Evolutionary conservation across 2,113 vertebrate species (phyloP).

Genomic region (Colossoma macropomum): DNA sequence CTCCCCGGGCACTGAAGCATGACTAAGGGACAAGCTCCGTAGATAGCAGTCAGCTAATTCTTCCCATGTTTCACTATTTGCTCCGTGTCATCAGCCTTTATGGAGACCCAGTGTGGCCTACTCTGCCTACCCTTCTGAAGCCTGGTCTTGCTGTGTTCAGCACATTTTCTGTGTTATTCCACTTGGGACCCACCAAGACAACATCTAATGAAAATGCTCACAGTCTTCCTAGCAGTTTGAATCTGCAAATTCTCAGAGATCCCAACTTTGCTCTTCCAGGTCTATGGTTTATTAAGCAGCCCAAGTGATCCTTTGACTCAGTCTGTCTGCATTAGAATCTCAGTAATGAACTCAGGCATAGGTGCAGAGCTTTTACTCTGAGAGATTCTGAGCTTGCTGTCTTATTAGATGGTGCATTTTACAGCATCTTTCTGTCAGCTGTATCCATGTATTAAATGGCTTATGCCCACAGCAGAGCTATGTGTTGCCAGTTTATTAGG

Average conservation of each 20-base stretch:
- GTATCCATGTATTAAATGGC: background rate
- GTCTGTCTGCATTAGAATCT: background rate
- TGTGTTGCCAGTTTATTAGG: background rate
- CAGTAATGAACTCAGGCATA: background rate
- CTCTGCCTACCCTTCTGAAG: background rate
- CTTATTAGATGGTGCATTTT: background rate
- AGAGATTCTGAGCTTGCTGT: background rate
- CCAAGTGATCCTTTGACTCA: too few species aligned
- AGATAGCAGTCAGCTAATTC: constrained; percentile 50
- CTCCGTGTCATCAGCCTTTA: constrained; percentile 31
- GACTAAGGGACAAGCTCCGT: constrained; percentile 32
- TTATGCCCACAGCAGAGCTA: background rate
- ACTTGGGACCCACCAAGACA: background rate
- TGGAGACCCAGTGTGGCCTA: background rate
- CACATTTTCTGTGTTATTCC: constrained; percentile 35
- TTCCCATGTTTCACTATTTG: constrained; percentile 20
- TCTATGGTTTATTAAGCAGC: constrained; percentile 38
- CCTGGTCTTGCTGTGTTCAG: constrained; percentile 43
- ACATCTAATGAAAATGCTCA: constrained; percentile 21
- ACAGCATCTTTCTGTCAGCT: background rate
- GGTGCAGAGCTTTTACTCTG: background rate
- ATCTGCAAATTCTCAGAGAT: constrained; percentile 7
- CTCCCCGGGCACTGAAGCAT: constrained; percentile 27
- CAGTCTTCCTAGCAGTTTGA: constrained; percentile 8
- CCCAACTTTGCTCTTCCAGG: constrained; percentile 12